These are phyloP conservation scores for Nycticebus coucang DNA, from an alignment of 2,113 vertebrate species.

Conservation along the genomic window DNA sequence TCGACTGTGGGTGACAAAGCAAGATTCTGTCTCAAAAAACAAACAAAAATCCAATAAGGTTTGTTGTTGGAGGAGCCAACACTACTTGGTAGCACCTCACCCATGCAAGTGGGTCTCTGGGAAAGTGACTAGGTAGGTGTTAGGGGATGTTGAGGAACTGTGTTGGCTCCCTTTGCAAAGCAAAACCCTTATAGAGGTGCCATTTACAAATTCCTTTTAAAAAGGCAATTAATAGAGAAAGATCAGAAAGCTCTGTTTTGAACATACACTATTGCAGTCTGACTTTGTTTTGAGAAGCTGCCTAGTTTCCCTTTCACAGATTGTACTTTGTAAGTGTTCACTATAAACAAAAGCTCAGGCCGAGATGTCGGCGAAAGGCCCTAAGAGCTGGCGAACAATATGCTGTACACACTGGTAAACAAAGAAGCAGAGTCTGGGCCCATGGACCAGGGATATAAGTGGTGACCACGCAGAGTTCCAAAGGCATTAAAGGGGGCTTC, in stretches of 20 bases:
- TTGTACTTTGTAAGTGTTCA: not conserved
- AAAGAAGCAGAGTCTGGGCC: not conserved
- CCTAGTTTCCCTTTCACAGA: not conserved
- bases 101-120: not conserved
- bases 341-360: not conserved
- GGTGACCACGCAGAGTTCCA: not conserved
- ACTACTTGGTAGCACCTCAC: not conserved
- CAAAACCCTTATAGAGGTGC: not conserved
- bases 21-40: too few species aligned
- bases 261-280: not conserved
- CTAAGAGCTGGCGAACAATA: not conserved
- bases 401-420: not conserved
- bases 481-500: not conserved
- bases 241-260: not conserved
- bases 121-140: not conserved
- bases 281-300: not conserved
- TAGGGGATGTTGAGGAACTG: not conserved
- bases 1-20: too few species aligned
- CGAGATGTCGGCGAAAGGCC: accelerated
- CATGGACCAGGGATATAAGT: accelerated
- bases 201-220: not conserved
- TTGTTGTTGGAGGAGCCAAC: not conserved
- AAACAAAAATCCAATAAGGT: too few species aligned
- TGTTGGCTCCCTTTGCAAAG: not conserved
- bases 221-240: not conserved